Base-by-base conservation (phyloP, 2,888 invertebrate species). In the Liodrosophila aerea region DNA sequence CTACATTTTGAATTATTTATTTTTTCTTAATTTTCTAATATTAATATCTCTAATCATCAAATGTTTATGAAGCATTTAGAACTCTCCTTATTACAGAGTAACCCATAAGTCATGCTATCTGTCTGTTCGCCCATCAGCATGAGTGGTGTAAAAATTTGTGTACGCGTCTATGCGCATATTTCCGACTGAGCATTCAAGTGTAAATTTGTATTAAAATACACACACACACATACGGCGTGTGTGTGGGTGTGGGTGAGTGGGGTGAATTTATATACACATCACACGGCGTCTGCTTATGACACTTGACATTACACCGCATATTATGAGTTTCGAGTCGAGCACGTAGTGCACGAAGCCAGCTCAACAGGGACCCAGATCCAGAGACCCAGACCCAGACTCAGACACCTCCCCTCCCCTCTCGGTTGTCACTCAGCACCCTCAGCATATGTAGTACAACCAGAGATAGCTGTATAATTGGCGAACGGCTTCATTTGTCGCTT, bases 301-400 rank as follows among this genome's bases (percentile, higher is more conserved):
- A 63, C 63, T 59, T 56, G 68, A 59, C 68, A 68, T 63, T 51
- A 49, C 51, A 54, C 33, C 53, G 53, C 62, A 57, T 49, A 66
- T 54, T 58, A 39, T 51, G 54, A 15, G 27, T 7, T 7, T 52
- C 49, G 37, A 57, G 56, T 52, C 5, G 36, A 37, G 53, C 62
- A 67, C 67, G 67, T 67, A 63, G 12, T 22, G 18, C 57, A 64
- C 57, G 47, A 52, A 44, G 33, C 47, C 41, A 22, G 34, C 40
- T 9, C 11, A 49, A 39, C 44, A 40, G 60, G 54, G 31, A 54
- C 30, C 34, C 40, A 43, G 47, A 49, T 39, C 22, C 29, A 41
- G 41, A 43, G 47, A 49, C 44, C 22, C 29, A 41, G 41, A 51
- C 5, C 50, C 40, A 13, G 22, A 22, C 22, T 22, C 22, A 22